Percentiles rank a stretch among this genome's conserved stretches.
These are phyloP conservation scores for Syncerus caffer DNA, from an alignment of 2,797 vertebrate genomes.

Conservation along the genomic window DNA sequence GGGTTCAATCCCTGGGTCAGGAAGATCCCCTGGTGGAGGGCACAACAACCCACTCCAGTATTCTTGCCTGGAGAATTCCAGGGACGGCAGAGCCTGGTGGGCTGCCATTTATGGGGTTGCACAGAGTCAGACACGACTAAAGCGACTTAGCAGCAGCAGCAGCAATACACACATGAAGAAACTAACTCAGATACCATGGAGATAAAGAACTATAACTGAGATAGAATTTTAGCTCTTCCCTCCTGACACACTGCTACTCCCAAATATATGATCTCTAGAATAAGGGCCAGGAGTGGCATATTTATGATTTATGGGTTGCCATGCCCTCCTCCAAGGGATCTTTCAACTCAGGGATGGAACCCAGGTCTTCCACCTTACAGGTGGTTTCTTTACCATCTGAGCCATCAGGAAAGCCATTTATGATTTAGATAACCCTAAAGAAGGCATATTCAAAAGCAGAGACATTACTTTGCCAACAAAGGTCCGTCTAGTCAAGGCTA, in stretches of 20 bases:
- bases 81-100: accelerated
- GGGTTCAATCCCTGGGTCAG: not conserved
- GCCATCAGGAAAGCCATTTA: not conserved
- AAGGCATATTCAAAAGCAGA: not conserved
- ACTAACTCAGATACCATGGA: not conserved
- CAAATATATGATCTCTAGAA: not conserved
- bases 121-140: not conserved
- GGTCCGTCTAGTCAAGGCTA: no score
- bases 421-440: not conserved
- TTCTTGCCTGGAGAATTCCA: not conserved
- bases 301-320: not conserved
- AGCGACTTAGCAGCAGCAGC: not conserved
- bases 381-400: not conserved
- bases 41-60: accelerated
- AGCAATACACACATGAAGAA: not conserved
- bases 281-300: not conserved
- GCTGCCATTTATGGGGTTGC: accelerated
- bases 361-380: not conserved
- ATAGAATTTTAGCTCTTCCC: not conserved
- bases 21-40: not conserved
- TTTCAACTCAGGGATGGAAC: not conserved
- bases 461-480: no score
- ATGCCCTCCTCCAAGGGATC: not conserved
- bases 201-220: not conserved
- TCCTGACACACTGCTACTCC: accelerated